These are phyloP conservation scores for Heliothis peltigera DNA, from an alignment of 2,888 invertebrate species.

Conservation along the genomic window DNA sequence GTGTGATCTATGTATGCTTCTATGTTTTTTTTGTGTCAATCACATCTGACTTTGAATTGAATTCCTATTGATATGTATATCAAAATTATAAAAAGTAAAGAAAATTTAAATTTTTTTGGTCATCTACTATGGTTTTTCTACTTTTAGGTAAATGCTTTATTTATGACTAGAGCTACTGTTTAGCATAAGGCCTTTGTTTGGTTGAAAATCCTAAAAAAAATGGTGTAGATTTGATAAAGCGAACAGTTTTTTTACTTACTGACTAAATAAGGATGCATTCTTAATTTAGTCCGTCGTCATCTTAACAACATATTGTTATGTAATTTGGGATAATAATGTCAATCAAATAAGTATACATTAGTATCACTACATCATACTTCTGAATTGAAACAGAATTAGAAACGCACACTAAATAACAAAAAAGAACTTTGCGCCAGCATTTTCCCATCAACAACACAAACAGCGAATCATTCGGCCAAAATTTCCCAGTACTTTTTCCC, in stretches of 20 bases:
- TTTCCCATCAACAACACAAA: background rate
- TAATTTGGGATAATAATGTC: too few relatives aligned
- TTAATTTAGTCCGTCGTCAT: too few relatives aligned
- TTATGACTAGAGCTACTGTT: too few relatives aligned
- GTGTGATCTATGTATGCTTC: background rate
- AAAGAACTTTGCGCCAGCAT: background rate
- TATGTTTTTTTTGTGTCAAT: slow-evolving; percentile 1
- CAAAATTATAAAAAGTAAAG: background rate
- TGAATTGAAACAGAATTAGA: background rate
- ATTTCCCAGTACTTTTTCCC: slow-evolving; percentile 1
- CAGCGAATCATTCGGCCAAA: background rate
- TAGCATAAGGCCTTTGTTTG: too few relatives aligned
- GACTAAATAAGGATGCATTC: too few relatives aligned
- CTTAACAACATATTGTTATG: too few relatives aligned
- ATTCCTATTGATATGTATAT: background rate
- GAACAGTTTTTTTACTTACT: too few relatives aligned
- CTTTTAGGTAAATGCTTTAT: too few relatives aligned
- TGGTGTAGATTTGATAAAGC: too few relatives aligned
- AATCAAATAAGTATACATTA: too few relatives aligned
- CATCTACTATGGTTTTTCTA: too few relatives aligned
- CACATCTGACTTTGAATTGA: background rate
- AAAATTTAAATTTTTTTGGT: background rate
- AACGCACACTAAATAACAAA: background rate
- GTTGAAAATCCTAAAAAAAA: too few relatives aligned
- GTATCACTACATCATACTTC: background rate